Conservation (phyloP, 2,888 invertebrate species). For the Lycaena phlaeas region DNA sequence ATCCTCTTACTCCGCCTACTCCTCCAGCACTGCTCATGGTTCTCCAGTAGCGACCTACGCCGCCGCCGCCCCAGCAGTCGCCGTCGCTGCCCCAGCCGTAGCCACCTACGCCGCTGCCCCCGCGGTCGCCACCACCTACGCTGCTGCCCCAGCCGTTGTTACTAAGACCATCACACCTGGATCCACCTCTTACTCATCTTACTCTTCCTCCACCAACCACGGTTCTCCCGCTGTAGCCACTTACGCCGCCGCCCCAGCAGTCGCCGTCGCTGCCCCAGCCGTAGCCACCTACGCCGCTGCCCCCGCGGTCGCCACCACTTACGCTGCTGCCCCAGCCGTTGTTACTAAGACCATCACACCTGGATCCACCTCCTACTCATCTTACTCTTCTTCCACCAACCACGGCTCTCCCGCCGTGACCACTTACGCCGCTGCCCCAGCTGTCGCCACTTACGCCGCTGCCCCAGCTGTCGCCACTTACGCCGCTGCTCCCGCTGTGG, state of each 20-base stretch:
- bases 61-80: slow-evolving; percentile 22
- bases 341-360: slow-evolving; percentile 4
- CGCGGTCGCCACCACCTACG: slow-evolving; percentile 14
- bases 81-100: slow-evolving; percentile 10
- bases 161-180: slow-evolving; percentile 50
- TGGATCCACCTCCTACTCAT: slow-evolving; percentile 21
- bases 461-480: slow-evolving; percentile 13
- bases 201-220: slow-evolving; percentile 30
- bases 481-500: slow-evolving; percentile 17
- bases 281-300: slow-evolving; percentile 26
- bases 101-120: slow-evolving; percentile 14
- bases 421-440: slow-evolving; percentile 26
- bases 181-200: slow-evolving; percentile 29
- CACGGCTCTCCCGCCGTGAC: slow-evolving; percentile 23
- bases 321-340: slow-evolving; percentile 19
- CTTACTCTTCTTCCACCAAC: slow-evolving; percentile 24
- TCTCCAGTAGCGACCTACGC: slow-evolving; percentile 24
- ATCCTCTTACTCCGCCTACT: slow-evolving; percentile 24
- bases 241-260: neutral
- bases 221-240: neutral
- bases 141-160: slow-evolving; percentile 31
- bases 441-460: slow-evolving; percentile 8
- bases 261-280: slow-evolving; percentile 18
- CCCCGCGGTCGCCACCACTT: slow-evolving; percentile 13
- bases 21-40: slow-evolving; percentile 25